These are phyloP conservation scores for Drosophila pallidifrons DNA, from an alignment of 1,140 invertebrate genomes.

Conservation along the genomic window DNA sequence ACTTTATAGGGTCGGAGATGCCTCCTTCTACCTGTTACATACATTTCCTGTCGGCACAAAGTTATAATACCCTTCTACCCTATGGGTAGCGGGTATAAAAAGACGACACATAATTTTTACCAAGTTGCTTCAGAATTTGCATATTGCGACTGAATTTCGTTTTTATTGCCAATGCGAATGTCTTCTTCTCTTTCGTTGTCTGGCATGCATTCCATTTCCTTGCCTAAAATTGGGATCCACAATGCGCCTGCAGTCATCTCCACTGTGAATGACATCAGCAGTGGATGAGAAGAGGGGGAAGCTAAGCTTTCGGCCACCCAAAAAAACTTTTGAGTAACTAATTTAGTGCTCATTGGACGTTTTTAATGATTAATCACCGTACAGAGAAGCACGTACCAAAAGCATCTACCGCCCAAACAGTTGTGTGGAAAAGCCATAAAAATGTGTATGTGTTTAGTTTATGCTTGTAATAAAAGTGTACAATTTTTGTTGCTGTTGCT, in stretches of 20 bases:
- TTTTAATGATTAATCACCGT: constrained; percentile 51
- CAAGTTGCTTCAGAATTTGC: constrained; percentile 54
- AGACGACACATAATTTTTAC: constrained; percentile 25
- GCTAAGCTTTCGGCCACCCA: constrained; percentile 39
- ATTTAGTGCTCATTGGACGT: constrained; percentile 44
- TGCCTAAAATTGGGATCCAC: constrained; percentile 45
- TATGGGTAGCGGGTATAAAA: too few relatives aligned
- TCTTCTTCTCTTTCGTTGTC: constrained; percentile 2
- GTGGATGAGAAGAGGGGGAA: constrained; percentile 12
- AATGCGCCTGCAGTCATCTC: constrained; percentile 17
- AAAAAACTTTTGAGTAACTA: constrained; percentile 41
- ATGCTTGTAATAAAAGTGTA: constrained; percentile 60
- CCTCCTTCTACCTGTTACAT: too few relatives aligned
- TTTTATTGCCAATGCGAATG: constrained; percentile 41
- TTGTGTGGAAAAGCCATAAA: constrained; percentile 59
- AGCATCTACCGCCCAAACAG: constrained; percentile 26
- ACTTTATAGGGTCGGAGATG: too few relatives aligned
- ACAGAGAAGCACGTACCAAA: constrained; percentile 61
- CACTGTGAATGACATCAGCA: constrained; percentile 38
- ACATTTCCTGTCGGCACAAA: too few relatives aligned
- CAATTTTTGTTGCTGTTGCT: constrained; percentile 41
- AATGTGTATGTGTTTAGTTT: constrained; percentile 52
- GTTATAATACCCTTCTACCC: too few relatives aligned
- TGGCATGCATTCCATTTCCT: neutral
- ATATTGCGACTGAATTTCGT: constrained; percentile 58